Conservation (phyloP, 2,888 invertebrate species). For the Microdon myrmicae region DNA sequence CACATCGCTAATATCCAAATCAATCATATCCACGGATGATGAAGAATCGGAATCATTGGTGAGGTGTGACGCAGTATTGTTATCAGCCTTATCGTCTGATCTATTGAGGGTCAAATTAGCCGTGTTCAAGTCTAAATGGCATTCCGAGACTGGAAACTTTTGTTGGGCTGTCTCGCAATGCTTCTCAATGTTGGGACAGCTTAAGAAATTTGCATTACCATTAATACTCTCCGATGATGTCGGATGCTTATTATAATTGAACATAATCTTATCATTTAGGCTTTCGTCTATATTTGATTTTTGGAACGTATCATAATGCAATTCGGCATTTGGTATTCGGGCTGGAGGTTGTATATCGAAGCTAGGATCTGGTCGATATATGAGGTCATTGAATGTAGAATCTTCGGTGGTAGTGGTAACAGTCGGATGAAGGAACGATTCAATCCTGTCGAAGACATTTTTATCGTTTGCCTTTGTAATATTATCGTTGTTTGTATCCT, state of each 20-base stretch:
- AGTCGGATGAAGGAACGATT: slow-evolving; percentile 20
- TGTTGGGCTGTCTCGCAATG: slow-evolving; percentile 4
- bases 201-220: slow-evolving; percentile 8
- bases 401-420: slow-evolving; percentile 35
- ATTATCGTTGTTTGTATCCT: slow-evolving; percentile 8
- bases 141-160: slow-evolving; percentile 16
- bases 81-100: slow-evolving; percentile 13
- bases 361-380: slow-evolving; percentile 15
- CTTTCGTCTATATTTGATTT: slow-evolving; percentile 11
- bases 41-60: slow-evolving; percentile 59
- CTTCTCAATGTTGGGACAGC: slow-evolving; percentile 9
- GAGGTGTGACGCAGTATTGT: slow-evolving; percentile 52
- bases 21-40: slow-evolving; percentile 59
- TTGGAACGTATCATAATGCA: slow-evolving; percentile 24
- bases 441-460: slow-evolving; percentile 10
- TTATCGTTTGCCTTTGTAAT: slow-evolving; percentile 7
- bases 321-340: slow-evolving; percentile 7
- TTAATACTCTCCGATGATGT: slow-evolving; percentile 9
- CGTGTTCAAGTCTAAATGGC: slow-evolving; percentile 15
- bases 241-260: slow-evolving; percentile 14
- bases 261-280: slow-evolving; percentile 13
- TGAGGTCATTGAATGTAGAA: slow-evolving; percentile 16
- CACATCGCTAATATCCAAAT: slow-evolving; percentile 60
- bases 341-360: slow-evolving; percentile 13
- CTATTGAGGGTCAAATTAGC: not conserved